Conservation (phyloP, 2,113 vertebrate species). For the Sprattus sprattus region DNA sequence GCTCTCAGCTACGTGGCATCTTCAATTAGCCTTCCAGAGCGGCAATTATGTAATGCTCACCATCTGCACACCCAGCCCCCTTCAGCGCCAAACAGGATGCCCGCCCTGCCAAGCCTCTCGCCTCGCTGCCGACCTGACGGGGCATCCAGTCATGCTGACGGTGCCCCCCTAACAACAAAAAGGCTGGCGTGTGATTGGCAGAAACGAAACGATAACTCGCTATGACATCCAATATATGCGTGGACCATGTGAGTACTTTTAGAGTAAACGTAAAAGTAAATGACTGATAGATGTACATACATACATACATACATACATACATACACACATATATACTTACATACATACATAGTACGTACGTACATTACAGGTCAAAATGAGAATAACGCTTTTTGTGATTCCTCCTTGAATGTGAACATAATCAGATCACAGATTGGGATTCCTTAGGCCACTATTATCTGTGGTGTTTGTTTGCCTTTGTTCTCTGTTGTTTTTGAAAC, state of each 20-base stretch:
- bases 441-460: neutral
- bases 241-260: too few species aligned
- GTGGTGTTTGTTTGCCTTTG: neutral
- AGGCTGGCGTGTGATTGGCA: too few species aligned
- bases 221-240: too few species aligned
- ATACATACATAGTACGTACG: too few species aligned
- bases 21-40: conserved; percentile 62
- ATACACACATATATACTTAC: too few species aligned
- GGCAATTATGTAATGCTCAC: conserved; percentile 70
- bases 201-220: too few species aligned
- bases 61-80: conserved; percentile 55
- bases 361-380: neutral
- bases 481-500: neutral
- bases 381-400: neutral
- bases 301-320: neutral
- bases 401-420: neutral
- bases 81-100: conserved; percentile 42
- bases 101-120: conserved; percentile 49
- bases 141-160: conserved; percentile 32
- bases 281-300: neutral
- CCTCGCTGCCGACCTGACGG: conserved; percentile 35
- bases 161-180: neutral
- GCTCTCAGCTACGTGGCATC: conserved; percentile 51
- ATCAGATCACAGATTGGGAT: neutral
- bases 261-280: neutral